A percentile compares a stretch with the other conserved stretches of the same genome.
These are phyloP conservation scores for Malaclemys terrapin DNA, from an alignment of 2,113 vertebrate species.

Conservation along the genomic window DNA sequence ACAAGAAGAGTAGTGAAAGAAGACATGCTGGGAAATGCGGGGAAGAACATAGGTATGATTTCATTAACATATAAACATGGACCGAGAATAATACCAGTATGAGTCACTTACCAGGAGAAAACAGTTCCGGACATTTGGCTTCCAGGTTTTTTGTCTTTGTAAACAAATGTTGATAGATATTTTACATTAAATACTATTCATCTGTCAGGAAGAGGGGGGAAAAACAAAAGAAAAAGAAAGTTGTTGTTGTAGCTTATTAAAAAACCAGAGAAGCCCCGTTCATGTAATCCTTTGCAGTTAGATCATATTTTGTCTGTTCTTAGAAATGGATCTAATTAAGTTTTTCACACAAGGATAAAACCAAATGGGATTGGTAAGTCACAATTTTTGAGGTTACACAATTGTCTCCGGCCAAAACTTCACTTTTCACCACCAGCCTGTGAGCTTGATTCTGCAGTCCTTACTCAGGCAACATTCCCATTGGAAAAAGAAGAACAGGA, in stretches of 20 bases:
- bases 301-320: background rate
- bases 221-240: slow-evolving; percentile 34
- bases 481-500: no score
- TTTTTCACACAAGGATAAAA: background rate
- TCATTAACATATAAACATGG: slow-evolving; percentile 42
- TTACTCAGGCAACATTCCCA: background rate
- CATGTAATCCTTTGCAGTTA: background rate
- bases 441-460: background rate
- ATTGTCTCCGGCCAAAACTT: background rate
- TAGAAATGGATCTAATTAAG: background rate
- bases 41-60: slow-evolving; percentile 18
- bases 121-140: background rate
- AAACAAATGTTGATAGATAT: slow-evolving; percentile 9
- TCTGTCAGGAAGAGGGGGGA: background rate
- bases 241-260: background rate
- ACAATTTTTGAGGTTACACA: background rate
- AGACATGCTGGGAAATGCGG: slow-evolving; percentile 23
- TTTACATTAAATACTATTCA: background rate
- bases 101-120: slow-evolving; percentile 28
- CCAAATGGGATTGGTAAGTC: background rate
- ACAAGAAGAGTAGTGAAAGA: slow-evolving; percentile 26
- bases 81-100: background rate
- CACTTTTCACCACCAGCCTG: accelerated
- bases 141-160: background rate
- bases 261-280: background rate